Conservation (phyloP, 2,888 invertebrate genomes). For the Sphecodes monilicornis region DNA sequence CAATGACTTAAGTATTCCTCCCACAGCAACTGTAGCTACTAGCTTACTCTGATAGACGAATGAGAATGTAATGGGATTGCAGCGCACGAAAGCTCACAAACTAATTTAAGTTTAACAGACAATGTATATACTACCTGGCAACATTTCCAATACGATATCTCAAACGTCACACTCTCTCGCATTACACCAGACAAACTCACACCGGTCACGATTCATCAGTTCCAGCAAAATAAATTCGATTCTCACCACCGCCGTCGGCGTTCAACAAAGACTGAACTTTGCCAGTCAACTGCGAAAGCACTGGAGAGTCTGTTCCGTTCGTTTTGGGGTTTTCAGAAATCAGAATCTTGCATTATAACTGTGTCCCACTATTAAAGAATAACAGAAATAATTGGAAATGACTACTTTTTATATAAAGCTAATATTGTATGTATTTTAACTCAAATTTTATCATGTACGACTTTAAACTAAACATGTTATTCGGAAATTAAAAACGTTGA, state of each 20-base stretch:
- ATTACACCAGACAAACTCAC: not conserved
- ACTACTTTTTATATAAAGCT: not conserved
- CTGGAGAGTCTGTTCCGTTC: not conserved
- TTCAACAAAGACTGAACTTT: not conserved
- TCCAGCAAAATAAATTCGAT: conserved; percentile 22
- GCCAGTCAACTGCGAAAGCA: not conserved
- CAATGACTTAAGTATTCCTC: not conserved
- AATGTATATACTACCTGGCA: not conserved
- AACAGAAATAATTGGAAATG: not conserved
- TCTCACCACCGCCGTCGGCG: not conserved
- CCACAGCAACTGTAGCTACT: not conserved
- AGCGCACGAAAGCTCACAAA: conserved; percentile 14
- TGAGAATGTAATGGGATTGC: conserved; percentile 21
- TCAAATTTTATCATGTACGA: not conserved
- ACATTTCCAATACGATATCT: conserved; percentile 31
- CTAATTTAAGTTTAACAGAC: conserved; percentile 28
- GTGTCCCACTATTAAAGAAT: not conserved
- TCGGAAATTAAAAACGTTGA: not conserved
- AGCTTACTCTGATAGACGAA: conserved; percentile 3
- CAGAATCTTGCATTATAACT: not conserved
- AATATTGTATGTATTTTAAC: not conserved
- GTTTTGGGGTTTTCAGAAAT: not conserved
- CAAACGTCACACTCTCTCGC: conserved; percentile 17
- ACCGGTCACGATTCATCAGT: not conserved
- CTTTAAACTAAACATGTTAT: not conserved